These are phyloP conservation scores for Drosophila quinaria DNA, from an alignment of 2,888 invertebrate species.

Conservation along the genomic window DNA sequence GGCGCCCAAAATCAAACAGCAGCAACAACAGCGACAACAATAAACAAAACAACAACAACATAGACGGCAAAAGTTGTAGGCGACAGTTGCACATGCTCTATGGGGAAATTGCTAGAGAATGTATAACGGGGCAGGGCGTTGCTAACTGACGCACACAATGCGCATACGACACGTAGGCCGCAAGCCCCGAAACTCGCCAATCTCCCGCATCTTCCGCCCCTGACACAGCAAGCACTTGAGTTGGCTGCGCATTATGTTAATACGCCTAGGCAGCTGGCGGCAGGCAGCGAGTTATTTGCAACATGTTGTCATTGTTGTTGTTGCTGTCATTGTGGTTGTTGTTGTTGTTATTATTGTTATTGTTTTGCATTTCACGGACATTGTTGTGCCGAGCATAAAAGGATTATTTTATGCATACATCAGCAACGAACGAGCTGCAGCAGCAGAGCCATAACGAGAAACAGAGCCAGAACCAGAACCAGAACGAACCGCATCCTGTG, in stretches of 20 bases:
- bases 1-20: slow-evolving; percentile 67
- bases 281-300: slow-evolving; percentile 38
- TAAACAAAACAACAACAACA: slow-evolving; percentile 35
- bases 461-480: slow-evolving; percentile 36
- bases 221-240: slow-evolving; percentile 64
- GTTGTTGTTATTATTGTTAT: slow-evolving; percentile 74
- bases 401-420: slow-evolving; percentile 82
- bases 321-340: slow-evolving; percentile 42
- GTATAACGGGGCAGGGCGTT: slow-evolving; percentile 6
- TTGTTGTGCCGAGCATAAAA: slow-evolving; percentile 80
- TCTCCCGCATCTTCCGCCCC: background rate
- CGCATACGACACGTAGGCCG: slow-evolving; percentile 68
- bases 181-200: slow-evolving; percentile 7
- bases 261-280: slow-evolving; percentile 55
- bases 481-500: slow-evolving; percentile 74
- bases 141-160: slow-evolving; percentile 61
- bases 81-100: slow-evolving; percentile 63
- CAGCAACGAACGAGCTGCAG: slow-evolving; percentile 55
- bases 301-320: slow-evolving; percentile 52
- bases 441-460: slow-evolving; percentile 39
- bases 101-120: slow-evolving; percentile 23
- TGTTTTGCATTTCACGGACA: slow-evolving; percentile 83
- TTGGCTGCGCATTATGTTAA: slow-evolving; percentile 81
- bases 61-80: slow-evolving; percentile 59
- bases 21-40: slow-evolving; percentile 39